These are phyloP conservation scores for Pseudopodoces humilis DNA, from an alignment of 2,113 vertebrate species.

Conservation along the genomic window DNA sequence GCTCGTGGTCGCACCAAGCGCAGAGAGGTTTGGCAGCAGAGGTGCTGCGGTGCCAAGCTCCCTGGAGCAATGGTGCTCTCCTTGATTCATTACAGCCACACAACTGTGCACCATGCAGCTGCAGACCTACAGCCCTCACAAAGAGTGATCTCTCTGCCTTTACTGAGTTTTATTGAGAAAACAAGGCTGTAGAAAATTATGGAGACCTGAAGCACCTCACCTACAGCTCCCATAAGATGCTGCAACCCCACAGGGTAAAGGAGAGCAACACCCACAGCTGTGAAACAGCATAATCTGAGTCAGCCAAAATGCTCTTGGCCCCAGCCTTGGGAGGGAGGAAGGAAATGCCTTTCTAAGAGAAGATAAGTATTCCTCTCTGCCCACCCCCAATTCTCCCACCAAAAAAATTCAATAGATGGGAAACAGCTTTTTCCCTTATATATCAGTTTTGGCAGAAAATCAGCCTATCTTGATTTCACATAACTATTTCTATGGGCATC, in stretches of 20 bases:
- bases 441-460: neutral
- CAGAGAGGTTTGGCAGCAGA: neutral
- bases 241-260: neutral
- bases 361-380: neutral
- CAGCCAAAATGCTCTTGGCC: neutral
- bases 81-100: neutral
- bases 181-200: neutral
- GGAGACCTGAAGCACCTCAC: neutral
- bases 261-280: neutral
- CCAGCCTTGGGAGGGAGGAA: neutral
- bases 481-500: neutral
- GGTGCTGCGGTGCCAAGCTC: neutral
- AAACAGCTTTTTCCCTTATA: neutral
- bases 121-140: neutral
- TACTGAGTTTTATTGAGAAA: neutral
- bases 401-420: neutral
- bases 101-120: neutral
- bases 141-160: neutral
- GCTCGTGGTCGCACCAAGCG: rapidly evolving
- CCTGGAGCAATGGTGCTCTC: neutral
- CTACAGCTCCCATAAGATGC: neutral
- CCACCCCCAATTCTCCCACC: neutral
- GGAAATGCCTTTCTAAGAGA: neutral
- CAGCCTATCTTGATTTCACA: neutral
- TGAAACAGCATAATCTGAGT: neutral